phyloP scores from a whole-genome alignment of 2,888 invertebrate species.

The Cataglyphis altisquamis region DNA sequence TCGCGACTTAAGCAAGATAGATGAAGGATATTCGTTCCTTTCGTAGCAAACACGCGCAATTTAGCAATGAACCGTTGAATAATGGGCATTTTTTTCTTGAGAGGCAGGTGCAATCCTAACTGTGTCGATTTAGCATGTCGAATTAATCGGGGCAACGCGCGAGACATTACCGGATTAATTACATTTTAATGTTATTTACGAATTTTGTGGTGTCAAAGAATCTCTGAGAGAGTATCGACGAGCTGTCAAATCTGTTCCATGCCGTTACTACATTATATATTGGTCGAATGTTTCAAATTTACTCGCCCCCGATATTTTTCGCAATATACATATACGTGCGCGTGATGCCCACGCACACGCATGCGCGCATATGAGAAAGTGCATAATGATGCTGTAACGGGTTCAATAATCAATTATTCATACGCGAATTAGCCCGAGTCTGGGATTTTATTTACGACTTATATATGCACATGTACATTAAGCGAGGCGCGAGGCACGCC shows the following conservation, averaged over 20 bases:
- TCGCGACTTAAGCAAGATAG: constrained; percentile 1
- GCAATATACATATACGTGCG: background rate
- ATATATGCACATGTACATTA: background rate
- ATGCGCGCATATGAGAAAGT: background rate
- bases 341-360: background rate
- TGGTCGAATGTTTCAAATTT: background rate
- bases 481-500: background rate
- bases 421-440: background rate
- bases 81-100: constrained; percentile 19
- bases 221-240: constrained; percentile 4
- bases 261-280: background rate
- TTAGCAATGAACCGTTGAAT: constrained; percentile 33
- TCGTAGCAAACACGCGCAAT: constrained; percentile 25
- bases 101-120: constrained; percentile 19
- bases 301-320: constrained; percentile 9
- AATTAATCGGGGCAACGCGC: background rate
- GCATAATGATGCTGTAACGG: background rate
- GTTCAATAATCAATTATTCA: constrained; percentile 39
- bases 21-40: constrained; percentile 42
- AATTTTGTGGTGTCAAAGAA: background rate
- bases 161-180: constrained; percentile 13
- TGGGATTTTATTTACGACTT: background rate
- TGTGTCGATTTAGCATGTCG: constrained; percentile 1
- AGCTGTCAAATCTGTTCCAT: constrained; percentile 22
- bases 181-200: constrained; percentile 16